Conservation (phyloP, 1,140 invertebrate genomes). For the Panulirus ornatus region DNA sequence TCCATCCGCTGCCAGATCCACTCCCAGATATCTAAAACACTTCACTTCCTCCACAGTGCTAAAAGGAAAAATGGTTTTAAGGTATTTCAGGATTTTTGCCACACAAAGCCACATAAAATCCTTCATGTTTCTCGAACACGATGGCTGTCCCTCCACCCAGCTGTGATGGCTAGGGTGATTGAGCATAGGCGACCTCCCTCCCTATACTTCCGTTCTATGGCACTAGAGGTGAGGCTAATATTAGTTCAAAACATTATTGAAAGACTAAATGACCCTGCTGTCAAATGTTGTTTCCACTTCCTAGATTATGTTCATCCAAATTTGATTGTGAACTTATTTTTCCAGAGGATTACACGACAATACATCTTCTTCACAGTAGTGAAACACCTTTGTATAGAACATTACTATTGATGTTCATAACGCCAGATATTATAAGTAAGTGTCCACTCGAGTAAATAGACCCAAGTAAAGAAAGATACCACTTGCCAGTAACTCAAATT, state of each 20-base stretch:
- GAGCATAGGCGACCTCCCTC: conserved; percentile 7
- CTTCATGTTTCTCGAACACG: conserved; percentile 13
- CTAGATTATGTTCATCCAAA: conserved; percentile 21
- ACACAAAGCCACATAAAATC: no score
- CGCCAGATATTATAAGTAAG: not conserved
- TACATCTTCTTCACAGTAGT: no score
- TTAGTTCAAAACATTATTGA: not conserved
- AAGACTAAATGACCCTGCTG: not conserved
- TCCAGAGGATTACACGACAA: conserved; percentile 6
- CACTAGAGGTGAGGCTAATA: not conserved
- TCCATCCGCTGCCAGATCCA: no score
- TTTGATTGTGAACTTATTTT: not conserved
- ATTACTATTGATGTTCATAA: not conserved
- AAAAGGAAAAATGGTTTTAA: no score
- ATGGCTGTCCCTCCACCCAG: conserved; percentile 25
- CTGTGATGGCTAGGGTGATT: conserved; percentile 14
- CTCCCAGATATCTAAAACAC: no score
- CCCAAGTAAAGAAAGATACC: not conserved
- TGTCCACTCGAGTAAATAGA: not conserved
- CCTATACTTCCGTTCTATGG: not conserved
- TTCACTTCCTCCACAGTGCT: no score
- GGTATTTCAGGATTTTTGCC: no score
- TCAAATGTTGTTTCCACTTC: not conserved
- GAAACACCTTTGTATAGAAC: not conserved
- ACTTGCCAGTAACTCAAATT: no score